phyloP scores from a whole-genome alignment of 2,888 invertebrate genomes.

The Cheiracanthium punctorium region DNA sequence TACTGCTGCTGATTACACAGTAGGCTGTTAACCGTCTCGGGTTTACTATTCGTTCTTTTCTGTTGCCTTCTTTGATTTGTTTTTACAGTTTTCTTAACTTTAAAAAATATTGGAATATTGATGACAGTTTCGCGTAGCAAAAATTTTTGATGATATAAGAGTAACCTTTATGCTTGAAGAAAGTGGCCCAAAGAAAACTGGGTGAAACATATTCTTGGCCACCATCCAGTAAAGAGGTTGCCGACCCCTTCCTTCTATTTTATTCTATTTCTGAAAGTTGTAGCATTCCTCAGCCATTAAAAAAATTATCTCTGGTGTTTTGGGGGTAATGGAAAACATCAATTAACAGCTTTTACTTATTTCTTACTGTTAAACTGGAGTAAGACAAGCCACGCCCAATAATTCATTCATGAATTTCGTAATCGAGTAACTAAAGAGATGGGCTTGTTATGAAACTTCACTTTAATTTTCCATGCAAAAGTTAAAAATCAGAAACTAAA shows the following conservation, averaged over 20 bases:
- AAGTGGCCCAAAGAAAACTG: background rate
- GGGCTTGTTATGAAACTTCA: too few relatives aligned
- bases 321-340: background rate
- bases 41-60: too few relatives aligned
- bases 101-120: too few relatives aligned
- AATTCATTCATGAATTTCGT: background rate
- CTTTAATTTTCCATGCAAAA: too few relatives aligned
- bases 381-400: background rate
- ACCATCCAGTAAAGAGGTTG: constrained; percentile 38
- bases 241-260: constrained; percentile 22
- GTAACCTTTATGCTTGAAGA: background rate
- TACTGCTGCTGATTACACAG: too few relatives aligned
- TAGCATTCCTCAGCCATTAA: background rate
- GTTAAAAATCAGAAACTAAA: too few relatives aligned
- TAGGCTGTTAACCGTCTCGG: too few relatives aligned
- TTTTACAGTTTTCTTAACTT: too few relatives aligned
- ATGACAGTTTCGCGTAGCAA: too few relatives aligned
- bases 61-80: too few relatives aligned
- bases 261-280: background rate
- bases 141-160: background rate
- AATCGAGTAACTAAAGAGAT: too few relatives aligned
- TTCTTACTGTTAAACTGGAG: background rate
- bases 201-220: constrained; percentile 50
- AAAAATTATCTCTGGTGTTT: background rate
- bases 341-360: background rate